Percentiles rank a stretch among this genome's conserved stretches.
These are phyloP conservation scores for Apogon hyalosoma DNA, from an alignment of 2,797 vertebrate genomes.

Conservation along the genomic window DNA sequence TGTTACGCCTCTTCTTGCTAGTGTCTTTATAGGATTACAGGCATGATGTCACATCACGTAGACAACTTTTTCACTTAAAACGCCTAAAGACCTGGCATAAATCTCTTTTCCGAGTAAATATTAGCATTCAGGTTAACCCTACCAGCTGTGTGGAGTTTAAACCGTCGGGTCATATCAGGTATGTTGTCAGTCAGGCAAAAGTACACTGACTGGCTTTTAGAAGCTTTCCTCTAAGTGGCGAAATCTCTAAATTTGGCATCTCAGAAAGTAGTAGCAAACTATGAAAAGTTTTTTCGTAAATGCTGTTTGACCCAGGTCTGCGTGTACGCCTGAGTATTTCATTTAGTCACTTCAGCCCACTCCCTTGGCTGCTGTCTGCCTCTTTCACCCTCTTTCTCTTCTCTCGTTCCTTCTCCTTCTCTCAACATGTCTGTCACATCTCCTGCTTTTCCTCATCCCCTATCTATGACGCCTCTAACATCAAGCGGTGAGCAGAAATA, in stretches of 20 bases:
- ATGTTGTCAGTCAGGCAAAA: constrained; percentile 35
- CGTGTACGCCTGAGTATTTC: constrained; percentile 26
- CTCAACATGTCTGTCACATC: constrained; percentile 48
- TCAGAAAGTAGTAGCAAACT: constrained; percentile 45
- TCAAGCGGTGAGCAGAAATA: constrained; percentile 53
- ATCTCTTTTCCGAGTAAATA: constrained; percentile 34
- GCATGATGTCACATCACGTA: constrained; percentile 21
- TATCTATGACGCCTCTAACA: constrained; percentile 38
- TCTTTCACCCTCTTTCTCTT: constrained; percentile 26
- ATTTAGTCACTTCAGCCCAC: constrained; percentile 47
- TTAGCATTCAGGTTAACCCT: constrained; percentile 30
- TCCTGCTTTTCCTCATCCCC: constrained; percentile 42
- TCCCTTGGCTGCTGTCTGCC: constrained; percentile 34
- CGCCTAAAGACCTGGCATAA: constrained; percentile 22
- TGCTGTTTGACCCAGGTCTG: constrained; percentile 50
- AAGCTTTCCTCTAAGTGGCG: constrained; percentile 10
- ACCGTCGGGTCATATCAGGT: constrained; percentile 42
- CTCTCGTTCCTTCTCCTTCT: not conserved
- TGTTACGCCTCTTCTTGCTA: constrained; percentile 36
- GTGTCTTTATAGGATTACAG: constrained; percentile 57
- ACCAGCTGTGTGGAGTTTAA: constrained; percentile 26
- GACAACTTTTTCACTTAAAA: constrained; percentile 22
- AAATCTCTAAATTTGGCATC: constrained; percentile 39
- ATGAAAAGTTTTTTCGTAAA: constrained; percentile 52
- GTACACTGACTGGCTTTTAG: constrained; percentile 21